Percentiles rank a stretch among this genome's conserved stretches.
Evolutionary conservation across 30 jellyfish, hydroid and myxozoan genomes (phyloP).

Genomic region (Cassiopea andromeda): DNA sequence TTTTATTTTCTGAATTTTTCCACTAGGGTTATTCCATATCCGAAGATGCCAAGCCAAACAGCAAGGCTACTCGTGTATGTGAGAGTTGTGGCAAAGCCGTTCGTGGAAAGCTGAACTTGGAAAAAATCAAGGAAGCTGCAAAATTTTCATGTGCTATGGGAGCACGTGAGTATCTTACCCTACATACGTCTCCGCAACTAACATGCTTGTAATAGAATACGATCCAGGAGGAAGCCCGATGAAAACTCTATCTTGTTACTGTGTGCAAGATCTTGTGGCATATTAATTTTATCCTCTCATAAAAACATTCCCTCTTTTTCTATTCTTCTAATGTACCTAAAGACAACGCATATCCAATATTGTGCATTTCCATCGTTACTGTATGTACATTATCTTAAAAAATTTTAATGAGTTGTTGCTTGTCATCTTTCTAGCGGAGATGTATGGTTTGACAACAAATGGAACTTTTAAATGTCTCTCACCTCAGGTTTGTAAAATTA

Average conservation of each 20-base stretch:
- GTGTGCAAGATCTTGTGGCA: too few relatives aligned
- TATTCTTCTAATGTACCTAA: too few relatives aligned
- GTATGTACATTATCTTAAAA: not conserved
- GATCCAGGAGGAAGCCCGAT: not conserved
- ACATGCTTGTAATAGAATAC: not conserved
- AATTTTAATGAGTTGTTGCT: not conserved
- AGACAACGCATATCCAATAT: too few relatives aligned
- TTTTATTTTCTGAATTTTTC: not conserved
- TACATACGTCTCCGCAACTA: not conserved
- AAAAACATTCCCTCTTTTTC: too few relatives aligned
- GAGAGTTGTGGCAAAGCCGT: constrained; percentile 82
- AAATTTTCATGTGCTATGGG: constrained; percentile 82
- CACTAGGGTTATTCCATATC: constrained; percentile 34
- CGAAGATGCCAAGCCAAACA: constrained; percentile 18
- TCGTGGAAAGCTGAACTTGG: constrained; percentile 77
- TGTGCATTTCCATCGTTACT: not conserved
- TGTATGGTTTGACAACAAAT: constrained; percentile 32
- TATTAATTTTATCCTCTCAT: too few relatives aligned
- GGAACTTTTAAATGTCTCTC: constrained; percentile 67
- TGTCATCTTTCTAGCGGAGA: constrained; percentile 31
- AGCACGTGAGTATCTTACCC: constrained; percentile 46
- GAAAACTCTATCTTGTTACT: too few relatives aligned
- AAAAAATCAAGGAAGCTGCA: constrained; percentile 27
- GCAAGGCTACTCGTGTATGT: constrained; percentile 43
- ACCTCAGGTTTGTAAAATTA: constrained; percentile 4